Conservation (phyloP, 2,888 invertebrate genomes). For the Scaptomyza flava region DNA sequence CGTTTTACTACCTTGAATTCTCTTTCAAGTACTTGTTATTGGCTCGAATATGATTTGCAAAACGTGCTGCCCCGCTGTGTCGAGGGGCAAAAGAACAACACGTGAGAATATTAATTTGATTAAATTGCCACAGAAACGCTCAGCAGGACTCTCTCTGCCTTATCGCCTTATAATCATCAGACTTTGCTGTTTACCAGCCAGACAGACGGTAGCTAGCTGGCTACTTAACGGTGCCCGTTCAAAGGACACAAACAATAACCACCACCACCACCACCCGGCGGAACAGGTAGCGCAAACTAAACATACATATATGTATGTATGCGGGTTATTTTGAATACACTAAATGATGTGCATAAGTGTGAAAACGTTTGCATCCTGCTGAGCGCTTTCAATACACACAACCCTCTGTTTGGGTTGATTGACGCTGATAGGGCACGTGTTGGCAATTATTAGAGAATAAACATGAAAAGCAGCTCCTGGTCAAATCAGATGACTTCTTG, state of each 20-base stretch:
- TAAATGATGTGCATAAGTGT: constrained; percentile 71
- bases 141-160: constrained; percentile 60
- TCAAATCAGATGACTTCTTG: constrained; percentile 57
- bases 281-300: constrained; percentile 17
- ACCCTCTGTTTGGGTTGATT: constrained; percentile 66
- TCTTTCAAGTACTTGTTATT: not conserved
- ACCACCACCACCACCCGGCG: constrained; percentile 34
- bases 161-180: constrained; percentile 61
- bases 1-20: too few species aligned
- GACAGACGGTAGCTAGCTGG: constrained; percentile 54
- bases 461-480: constrained; percentile 57
- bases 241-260: constrained; percentile 8
- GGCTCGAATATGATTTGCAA: constrained; percentile 6
- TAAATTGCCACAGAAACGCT: constrained; percentile 82
- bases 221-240: constrained; percentile 59
- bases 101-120: constrained; percentile 83
- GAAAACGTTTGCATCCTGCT: constrained; percentile 61
- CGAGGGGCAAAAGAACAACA: constrained; percentile 53
- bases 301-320: constrained; percentile 31
- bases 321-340: constrained; percentile 69
- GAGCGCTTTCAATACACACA: constrained; percentile 9
- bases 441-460: constrained; percentile 80
- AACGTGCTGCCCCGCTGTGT: constrained; percentile 35
- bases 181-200: constrained; percentile 43
- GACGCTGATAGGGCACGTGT: constrained; percentile 82